Conservation (phyloP, 1,140 invertebrate species). For the Macrosteles quadrilineatus region DNA sequence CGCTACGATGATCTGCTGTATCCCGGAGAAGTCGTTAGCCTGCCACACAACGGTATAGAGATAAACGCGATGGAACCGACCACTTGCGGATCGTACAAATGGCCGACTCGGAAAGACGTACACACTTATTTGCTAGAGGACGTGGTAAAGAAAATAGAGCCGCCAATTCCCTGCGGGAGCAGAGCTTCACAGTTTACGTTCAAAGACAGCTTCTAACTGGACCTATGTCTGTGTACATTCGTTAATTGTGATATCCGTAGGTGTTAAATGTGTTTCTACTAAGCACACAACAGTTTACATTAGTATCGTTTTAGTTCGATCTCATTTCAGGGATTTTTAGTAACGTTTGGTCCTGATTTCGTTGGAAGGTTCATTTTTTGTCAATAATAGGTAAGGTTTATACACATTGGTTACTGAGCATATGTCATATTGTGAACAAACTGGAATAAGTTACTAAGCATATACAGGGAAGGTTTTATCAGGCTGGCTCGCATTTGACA, state of each 20-base stretch:
- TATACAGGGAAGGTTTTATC: too few species aligned
- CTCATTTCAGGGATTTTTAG: too few species aligned
- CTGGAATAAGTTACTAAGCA: too few species aligned
- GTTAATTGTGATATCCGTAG: not conserved
- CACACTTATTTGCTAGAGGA: slow-evolving; percentile 15
- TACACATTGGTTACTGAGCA: too few species aligned
- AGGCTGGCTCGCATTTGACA: too few species aligned
- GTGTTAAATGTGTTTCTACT: not conserved
- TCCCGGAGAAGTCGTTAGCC: slow-evolving; percentile 6
- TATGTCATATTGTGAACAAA: too few species aligned
- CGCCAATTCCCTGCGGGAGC: slow-evolving; percentile 6
- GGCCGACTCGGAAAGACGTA: slow-evolving; percentile 13
- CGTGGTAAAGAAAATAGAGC: slow-evolving; percentile 15
- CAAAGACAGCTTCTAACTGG: slow-evolving; percentile 19
- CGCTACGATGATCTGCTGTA: slow-evolving; percentile 10
- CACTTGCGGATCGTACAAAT: slow-evolving; percentile 16
- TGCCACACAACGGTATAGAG: slow-evolving; percentile 2
- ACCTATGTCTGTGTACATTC: too few species aligned
- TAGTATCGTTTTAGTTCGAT: too few species aligned
- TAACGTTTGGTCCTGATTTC: too few species aligned
- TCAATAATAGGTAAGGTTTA: too few species aligned
- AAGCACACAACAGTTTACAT: not conserved
- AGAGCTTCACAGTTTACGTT: slow-evolving; percentile 11
- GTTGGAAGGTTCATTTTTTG: too few species aligned
- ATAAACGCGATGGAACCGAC: slow-evolving; percentile 18